Evolutionary conservation across 2,888 invertebrate species (phyloP).

Genomic region (Pachycephus smyrnensis): DNA sequence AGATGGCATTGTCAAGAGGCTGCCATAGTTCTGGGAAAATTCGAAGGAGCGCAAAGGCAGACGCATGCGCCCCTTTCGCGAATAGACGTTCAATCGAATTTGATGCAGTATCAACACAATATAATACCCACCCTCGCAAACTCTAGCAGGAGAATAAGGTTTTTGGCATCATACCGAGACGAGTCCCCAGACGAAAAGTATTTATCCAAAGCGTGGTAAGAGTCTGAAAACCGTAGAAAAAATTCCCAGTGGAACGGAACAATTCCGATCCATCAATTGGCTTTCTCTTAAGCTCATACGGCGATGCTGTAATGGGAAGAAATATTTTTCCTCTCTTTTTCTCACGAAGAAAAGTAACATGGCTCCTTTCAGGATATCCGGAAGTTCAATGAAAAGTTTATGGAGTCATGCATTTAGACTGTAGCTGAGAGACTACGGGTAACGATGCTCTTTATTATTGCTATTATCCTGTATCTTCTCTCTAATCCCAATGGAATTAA

Average conservation of each 20-base stretch:
- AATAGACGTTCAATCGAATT: slow-evolving; percentile 47
- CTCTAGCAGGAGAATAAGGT: neutral
- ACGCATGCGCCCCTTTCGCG: slow-evolving; percentile 27
- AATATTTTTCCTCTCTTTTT: neutral
- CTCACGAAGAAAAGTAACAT: neutral
- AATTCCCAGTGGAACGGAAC: neutral
- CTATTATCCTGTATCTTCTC: neutral
- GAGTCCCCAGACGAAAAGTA: neutral
- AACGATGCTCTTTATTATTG: neutral
- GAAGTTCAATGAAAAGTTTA: neutral
- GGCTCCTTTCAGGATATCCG: neutral
- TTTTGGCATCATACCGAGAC: neutral
- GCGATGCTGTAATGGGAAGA: neutral
- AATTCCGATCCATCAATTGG: neutral
- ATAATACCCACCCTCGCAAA: slow-evolving; percentile 18
- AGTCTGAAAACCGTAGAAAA: neutral
- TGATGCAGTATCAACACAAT: slow-evolving; percentile 37
- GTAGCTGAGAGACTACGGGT: neutral
- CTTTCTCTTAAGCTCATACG: neutral
- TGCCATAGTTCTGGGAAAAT: neutral
- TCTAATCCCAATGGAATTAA: neutral
- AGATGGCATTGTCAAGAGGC: neutral
- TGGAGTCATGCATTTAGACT: neutral
- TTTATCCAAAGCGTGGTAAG: neutral
- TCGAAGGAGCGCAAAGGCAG: neutral